phyloP scores from a whole-genome alignment of 1,140 invertebrate species.

The Danaus plexippus region DNA sequence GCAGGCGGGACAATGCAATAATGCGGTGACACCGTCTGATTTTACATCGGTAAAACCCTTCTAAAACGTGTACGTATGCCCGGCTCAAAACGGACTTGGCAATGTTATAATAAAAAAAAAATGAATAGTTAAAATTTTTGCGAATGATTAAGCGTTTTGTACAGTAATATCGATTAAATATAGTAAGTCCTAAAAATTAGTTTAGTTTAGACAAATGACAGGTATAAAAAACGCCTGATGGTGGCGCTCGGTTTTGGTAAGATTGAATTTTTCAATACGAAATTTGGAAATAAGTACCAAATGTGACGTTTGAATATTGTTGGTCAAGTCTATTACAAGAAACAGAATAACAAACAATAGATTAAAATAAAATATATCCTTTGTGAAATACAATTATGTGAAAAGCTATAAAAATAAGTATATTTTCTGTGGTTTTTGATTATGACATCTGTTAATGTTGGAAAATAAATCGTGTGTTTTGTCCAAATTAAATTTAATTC shows the following conservation, averaged over 20 bases:
- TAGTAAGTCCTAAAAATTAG: conserved; percentile 57
- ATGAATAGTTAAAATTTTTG: conserved; percentile 62
- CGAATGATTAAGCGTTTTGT: conserved; percentile 64
- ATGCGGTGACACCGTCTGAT: conserved; percentile 30
- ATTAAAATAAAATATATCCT: no score
- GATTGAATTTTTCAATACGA: no score
- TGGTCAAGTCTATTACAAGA: no score
- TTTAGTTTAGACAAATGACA: conserved; percentile 51
- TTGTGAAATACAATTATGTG: no score
- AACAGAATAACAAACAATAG: no score
- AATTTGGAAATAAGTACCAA: no score
- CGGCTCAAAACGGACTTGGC: conserved; percentile 54
- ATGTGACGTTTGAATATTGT: no score
- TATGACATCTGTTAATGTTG: no score
- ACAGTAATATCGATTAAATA: conserved; percentile 62
- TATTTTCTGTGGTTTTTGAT: no score
- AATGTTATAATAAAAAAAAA: conserved; percentile 38
- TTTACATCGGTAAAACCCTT: conserved; percentile 54
- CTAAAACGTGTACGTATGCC: conserved; percentile 58
- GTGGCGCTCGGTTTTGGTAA: conserved; percentile 38
- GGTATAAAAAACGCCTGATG: conserved; percentile 29
- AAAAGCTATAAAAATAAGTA: no score
- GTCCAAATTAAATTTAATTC: not conserved
- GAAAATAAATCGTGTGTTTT: no score
- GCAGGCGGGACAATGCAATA: conserved; percentile 67